phyloP scores from a whole-genome alignment of 1,140 invertebrate species.

The Amyelois transitella region DNA sequence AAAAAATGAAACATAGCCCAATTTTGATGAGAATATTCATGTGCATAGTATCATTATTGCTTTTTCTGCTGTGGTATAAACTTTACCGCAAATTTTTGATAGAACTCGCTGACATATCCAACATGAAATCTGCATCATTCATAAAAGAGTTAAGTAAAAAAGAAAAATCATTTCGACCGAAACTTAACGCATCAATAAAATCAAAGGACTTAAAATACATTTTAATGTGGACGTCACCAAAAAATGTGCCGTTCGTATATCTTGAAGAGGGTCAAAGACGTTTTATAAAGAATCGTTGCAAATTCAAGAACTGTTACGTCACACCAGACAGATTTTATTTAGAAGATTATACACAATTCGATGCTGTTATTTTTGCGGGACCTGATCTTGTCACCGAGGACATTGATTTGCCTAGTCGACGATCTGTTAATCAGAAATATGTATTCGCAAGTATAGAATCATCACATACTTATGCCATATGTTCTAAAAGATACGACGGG shows the following conservation, averaged over 20 bases:
- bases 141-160: background rate
- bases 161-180: background rate
- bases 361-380: constrained; percentile 26
- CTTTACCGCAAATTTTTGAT: background rate
- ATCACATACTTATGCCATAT: constrained; percentile 36
- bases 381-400: constrained; percentile 15
- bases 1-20: too few species aligned
- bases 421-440: constrained; percentile 53
- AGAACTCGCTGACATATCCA: too few species aligned
- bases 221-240: constrained; percentile 20
- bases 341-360: constrained; percentile 22
- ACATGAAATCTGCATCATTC: background rate
- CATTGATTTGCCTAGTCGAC: constrained; percentile 23
- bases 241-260: constrained; percentile 14
- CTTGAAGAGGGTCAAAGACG: constrained; percentile 13
- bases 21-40: background rate
- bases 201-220: constrained; percentile 13
- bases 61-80: background rate
- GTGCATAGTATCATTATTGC: background rate
- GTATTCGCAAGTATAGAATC: constrained; percentile 62
- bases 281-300: constrained; percentile 21
- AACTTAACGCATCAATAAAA: background rate
- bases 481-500: constrained; percentile 20
- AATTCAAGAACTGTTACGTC: constrained; percentile 22
- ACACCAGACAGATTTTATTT: constrained; percentile 16